These are phyloP conservation scores for Gymnothorax javanicus DNA, from an alignment of 2,797 vertebrate genomes.

Conservation along the genomic window DNA sequence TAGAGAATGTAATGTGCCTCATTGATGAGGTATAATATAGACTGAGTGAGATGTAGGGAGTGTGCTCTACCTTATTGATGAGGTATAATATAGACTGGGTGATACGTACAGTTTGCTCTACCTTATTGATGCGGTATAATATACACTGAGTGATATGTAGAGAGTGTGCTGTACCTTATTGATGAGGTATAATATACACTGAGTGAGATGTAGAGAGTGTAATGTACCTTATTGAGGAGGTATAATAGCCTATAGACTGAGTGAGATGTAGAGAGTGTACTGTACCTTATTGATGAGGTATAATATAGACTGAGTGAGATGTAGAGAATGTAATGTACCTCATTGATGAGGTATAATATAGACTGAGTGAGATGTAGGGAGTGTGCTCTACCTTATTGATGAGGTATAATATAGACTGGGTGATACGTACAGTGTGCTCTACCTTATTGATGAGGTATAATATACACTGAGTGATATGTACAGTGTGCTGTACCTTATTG, in stretches of 20 bases:
- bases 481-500: not conserved
- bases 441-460: conserved; percentile 33
- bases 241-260: conserved; percentile 69
- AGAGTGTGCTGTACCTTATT: too few species aligned
- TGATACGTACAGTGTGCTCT: conserved; percentile 44
- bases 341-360: conserved; percentile 33
- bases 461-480: not conserved
- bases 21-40: too few species aligned
- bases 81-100: too few species aligned
- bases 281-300: conserved; percentile 35
- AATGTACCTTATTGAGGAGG: conserved; percentile 73
- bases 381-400: conserved; percentile 69
- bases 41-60: too few species aligned
- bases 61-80: too few species aligned
- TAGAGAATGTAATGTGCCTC: too few species aligned
- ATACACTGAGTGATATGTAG: too few species aligned
- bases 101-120: too few species aligned
- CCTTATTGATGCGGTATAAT: too few species aligned
- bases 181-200: too few species aligned
- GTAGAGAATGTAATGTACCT: not conserved
- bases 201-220: conserved; percentile 4
- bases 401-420: conserved; percentile 74
- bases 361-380: not conserved
- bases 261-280: conserved; percentile 51
- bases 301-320: not conserved